Evolutionary conservation across 2,113 vertebrate genomes (phyloP), one percentile per base, ranked within the genome.

Genomic region (Miniopterus natalensis): DNA sequence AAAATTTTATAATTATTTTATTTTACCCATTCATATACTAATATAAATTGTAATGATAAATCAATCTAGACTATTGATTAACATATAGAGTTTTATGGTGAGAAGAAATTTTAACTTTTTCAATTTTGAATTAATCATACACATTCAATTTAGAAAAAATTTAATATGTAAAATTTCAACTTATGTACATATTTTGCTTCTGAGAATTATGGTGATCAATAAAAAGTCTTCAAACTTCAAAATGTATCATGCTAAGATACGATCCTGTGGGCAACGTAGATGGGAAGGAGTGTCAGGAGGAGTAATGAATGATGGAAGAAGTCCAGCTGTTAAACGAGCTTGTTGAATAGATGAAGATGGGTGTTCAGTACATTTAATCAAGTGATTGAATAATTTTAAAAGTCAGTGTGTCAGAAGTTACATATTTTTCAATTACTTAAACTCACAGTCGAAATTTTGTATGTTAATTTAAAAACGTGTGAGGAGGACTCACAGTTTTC

Each of bases 11-110:
- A 80, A 66, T 95, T 61, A 65, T 40, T 42, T 92, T 51, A 79
- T 80, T 94, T 95, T 5, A 68, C 8, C 3, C 53, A 90, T 27
- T 66, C 79, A 61, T 40, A 10, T 25, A n/a, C n/a, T 27, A 65
- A 70, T 13, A 81, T 47, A 77, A 92, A 91, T 73, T 91, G 5
- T 31, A 94, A 92, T 96, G 42, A 66, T 90, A 87, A 90, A 47
- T 94, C 23, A 45, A 61, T 47, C 29, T 42, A 74, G 31, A 91
- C 40, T 84, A 57, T 70, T 90, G 93, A n/a, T 45, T 78, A 78
- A 21, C 57, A 53, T 45, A 6, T 21, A 42, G 3, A 73, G 1
- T 95, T 42, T 95, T 47, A 86, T 25, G 27, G 18, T 61, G 15
- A 85, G 8, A 45, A 29, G 31, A 73, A 84, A 84, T 80, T 81